phyloP scores from a whole-genome alignment of 2,797 vertebrate genomes.

The Diplodus puntazzo region DNA sequence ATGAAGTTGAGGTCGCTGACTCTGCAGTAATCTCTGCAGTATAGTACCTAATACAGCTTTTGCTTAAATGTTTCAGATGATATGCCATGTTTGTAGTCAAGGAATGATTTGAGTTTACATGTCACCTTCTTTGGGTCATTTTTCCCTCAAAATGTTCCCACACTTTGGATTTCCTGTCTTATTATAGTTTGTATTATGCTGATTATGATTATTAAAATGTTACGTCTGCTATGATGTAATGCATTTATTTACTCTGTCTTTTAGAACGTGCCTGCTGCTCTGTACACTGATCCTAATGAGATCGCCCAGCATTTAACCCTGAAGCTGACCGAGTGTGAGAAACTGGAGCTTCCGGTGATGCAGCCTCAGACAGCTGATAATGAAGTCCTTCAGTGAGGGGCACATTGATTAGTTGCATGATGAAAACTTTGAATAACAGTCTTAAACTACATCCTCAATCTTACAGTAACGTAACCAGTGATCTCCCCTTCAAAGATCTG shows the following conservation, averaged over 20 bases:
- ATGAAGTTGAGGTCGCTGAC: no score
- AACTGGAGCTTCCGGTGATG: constrained; percentile 83
- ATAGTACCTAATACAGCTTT: no score
- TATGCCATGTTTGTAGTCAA: no score
- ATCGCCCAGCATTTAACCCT: constrained; percentile 93
- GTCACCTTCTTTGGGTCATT: no score
- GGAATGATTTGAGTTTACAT: no score
- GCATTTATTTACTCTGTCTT: not conserved
- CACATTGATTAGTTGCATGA: constrained; percentile 25
- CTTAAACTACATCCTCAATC: constrained; percentile 11
- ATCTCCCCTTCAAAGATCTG: constrained; percentile 17
- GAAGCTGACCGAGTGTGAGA: constrained; percentile 92
- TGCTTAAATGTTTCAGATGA: no score
- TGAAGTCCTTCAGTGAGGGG: constrained; percentile 40
- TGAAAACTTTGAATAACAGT: constrained; percentile 3
- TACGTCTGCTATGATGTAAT: not conserved
- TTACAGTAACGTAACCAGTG: constrained; percentile 13
- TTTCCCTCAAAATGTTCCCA: no score
- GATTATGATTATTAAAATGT: not conserved
- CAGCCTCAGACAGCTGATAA: constrained; percentile 44
- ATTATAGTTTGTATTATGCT: no score
- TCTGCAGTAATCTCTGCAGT: no score
- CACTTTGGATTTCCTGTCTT: no score
- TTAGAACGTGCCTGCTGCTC: constrained; percentile 90
- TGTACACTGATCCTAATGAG: constrained; percentile 96